These are phyloP conservation scores for Melanotaenia trifasciata DNA, from an alignment of 2,797 vertebrate genomes.

Conservation along the genomic window DNA sequence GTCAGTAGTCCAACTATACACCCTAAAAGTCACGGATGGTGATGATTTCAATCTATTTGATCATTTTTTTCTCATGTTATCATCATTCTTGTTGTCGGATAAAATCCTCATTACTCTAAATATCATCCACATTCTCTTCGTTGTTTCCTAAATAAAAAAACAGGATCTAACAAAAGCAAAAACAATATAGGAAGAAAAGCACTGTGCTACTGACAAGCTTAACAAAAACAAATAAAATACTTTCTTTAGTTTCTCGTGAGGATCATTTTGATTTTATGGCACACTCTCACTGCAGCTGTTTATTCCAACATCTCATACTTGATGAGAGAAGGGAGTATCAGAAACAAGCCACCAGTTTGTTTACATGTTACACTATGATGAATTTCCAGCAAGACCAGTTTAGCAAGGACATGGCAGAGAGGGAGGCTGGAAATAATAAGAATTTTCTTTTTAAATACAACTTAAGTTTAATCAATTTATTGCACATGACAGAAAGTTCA, in stretches of 20 bases:
- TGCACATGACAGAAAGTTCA: neutral
- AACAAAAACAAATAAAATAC: neutral
- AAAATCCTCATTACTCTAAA: neutral
- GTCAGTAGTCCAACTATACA: constrained; percentile 10
- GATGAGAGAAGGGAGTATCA: neutral
- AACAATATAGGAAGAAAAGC: neutral
- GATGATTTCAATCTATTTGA: constrained; percentile 15
- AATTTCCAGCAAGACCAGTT: neutral
- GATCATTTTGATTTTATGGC: neutral
- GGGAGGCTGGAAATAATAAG: neutral
- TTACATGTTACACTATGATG: neutral
- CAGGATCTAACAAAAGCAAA: neutral
- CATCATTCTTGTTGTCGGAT: neutral
- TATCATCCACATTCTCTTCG: neutral
- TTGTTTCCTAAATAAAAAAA: neutral
- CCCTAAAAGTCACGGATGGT: neutral
- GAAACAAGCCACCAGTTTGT: constrained; percentile 19
- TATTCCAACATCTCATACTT: neutral
- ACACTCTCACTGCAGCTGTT: too few species aligned
- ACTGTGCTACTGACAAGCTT: neutral
- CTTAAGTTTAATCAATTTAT: neutral
- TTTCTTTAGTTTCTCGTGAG: neutral
- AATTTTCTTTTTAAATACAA: too few species aligned
- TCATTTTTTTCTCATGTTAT: constrained; percentile 34
- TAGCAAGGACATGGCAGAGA: neutral